Conservation (phyloP, 2,113 vertebrate species). For the Cisticola juncidis region DNA sequence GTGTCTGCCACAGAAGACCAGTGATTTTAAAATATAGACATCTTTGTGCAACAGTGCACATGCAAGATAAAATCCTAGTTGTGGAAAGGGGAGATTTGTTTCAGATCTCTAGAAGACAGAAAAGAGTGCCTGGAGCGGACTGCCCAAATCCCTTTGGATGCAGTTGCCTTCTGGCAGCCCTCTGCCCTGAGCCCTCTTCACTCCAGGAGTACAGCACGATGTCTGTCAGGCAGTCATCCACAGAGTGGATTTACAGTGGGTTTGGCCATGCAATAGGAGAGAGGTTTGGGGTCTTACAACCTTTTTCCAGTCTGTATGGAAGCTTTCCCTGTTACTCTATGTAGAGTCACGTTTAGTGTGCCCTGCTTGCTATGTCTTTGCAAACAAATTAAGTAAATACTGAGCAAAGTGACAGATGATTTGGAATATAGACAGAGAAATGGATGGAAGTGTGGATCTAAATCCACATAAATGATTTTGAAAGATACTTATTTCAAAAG, state of each 20-base stretch:
- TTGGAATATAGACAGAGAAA: neutral
- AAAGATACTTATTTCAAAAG: neutral
- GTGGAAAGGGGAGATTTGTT: neutral
- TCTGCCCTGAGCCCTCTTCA: neutral
- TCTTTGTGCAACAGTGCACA: neutral
- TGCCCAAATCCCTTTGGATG: neutral
- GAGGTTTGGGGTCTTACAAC: neutral
- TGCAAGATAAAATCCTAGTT: neutral
- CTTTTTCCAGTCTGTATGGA: neutral
- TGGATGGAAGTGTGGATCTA: neutral
- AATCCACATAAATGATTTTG: neutral
- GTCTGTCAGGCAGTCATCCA: neutral
- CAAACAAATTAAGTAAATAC: neutral
- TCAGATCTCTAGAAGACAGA: neutral
- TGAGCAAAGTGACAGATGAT: neutral
- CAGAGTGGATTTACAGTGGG: neutral
- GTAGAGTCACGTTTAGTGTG: neutral
- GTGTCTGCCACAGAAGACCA: neutral
- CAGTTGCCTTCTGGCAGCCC: neutral
- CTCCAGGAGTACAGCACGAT: rapidly evolving
- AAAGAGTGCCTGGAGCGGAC: neutral
- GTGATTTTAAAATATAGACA: neutral
- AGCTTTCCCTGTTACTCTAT: neutral
- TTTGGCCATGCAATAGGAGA: neutral
- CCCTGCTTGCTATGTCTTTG: neutral